These are phyloP conservation scores for Heliconius cydno DNA, from an alignment of 2,888 invertebrate genomes.

Conservation along the genomic window DNA sequence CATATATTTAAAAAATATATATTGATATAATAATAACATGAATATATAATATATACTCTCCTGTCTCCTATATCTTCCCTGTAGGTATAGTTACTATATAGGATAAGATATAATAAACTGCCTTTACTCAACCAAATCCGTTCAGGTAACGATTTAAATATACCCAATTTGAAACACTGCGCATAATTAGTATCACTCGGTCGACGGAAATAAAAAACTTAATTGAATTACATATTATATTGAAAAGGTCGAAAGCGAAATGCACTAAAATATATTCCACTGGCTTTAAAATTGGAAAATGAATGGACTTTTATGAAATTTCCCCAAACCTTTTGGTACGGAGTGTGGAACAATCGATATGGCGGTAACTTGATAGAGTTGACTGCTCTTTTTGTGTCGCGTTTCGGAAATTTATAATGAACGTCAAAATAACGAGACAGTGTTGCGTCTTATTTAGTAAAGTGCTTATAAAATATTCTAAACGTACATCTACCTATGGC, in stretches of 20 bases:
- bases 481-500: no score
- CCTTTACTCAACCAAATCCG: not conserved
- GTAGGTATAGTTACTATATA: no score
- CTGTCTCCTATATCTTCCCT: no score
- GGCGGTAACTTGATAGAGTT: conserved; percentile 14
- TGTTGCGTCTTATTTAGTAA: not conserved
- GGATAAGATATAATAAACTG: not conserved
- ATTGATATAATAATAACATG: no score
- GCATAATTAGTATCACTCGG: not conserved
- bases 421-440: conserved; percentile 13
- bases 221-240: conserved; percentile 2
- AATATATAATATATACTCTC: no score
- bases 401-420: conserved; percentile 14
- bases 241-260: not conserved
- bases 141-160: not conserved
- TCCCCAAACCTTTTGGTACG: not conserved
- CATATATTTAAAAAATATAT: no score
- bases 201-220: not conserved
- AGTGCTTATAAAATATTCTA: not conserved
- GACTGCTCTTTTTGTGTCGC: conserved; percentile 8
- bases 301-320: conserved; percentile 15
- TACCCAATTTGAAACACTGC: not conserved
- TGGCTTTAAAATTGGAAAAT: conserved; percentile 9
- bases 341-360: not conserved
- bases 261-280: conserved; percentile 6